Percentiles rank a stretch among this genome's conserved stretches.
Evolutionary conservation across 2,888 invertebrate species (phyloP).

Genomic region (Nemotelus pantherinus): DNA sequence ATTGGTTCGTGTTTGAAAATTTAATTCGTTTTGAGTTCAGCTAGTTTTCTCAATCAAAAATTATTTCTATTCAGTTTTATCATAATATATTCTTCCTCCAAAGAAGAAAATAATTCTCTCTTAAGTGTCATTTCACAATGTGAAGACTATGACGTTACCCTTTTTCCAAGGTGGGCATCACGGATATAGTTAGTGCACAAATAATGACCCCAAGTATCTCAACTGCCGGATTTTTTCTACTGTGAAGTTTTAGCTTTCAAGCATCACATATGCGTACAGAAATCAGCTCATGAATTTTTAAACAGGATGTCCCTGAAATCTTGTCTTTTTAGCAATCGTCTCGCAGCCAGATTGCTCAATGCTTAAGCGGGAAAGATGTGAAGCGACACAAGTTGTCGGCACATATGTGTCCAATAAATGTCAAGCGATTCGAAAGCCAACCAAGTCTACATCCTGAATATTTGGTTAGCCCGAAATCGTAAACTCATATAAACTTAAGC

Average conservation of each 20-base stretch:
- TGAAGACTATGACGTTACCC: too few species aligned
- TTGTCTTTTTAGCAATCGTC: slow-evolving; percentile 4
- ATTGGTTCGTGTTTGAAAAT: too few species aligned
- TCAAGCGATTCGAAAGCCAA: slow-evolving; percentile 43
- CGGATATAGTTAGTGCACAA: too few species aligned
- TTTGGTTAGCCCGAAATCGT: slow-evolving; percentile 49
- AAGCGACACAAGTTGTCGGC: slow-evolving; percentile 43
- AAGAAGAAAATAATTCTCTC: too few species aligned
- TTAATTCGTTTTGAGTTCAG: too few species aligned
- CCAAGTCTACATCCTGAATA: slow-evolving; percentile 32
- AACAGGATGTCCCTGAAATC: slow-evolving; percentile 37
- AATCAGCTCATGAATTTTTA: slow-evolving; percentile 51
- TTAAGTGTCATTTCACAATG: too few species aligned
- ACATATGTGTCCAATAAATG: slow-evolving; percentile 52
- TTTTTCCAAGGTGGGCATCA: too few species aligned
- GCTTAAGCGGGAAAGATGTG: slow-evolving; percentile 26
- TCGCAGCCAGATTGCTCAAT: slow-evolving; percentile 35
- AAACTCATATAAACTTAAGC: slow-evolving; percentile 50
- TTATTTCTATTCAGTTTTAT: too few species aligned
- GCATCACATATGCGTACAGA: slow-evolving; percentile 49
- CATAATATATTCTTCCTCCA: too few species aligned
- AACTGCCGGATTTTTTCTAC: too few species aligned
- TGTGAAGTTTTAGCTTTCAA: slow-evolving; percentile 35
- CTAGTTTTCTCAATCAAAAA: too few species aligned
- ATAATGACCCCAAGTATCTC: too few species aligned